A percentile compares a stretch with the other conserved stretches of the same genome.
Evolutionary conservation across 2,888 invertebrate genomes (phyloP).

Genomic region (Calameuta idolon): DNA sequence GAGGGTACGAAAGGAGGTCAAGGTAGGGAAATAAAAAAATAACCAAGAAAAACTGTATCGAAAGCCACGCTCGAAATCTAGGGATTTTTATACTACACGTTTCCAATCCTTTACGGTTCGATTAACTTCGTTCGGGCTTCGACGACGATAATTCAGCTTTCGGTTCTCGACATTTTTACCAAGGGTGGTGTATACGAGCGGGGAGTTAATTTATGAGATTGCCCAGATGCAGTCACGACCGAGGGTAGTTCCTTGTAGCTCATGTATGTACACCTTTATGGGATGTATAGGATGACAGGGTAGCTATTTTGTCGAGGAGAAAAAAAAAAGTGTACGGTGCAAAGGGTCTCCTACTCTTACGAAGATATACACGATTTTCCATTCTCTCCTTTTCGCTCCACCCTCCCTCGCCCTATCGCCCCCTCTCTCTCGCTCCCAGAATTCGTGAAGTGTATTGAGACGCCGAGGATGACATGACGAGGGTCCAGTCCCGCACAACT

Average conservation of each 20-base stretch:
- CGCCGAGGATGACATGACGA: conserved; percentile 60
- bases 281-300: conserved; percentile 12
- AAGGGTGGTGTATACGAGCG: conserved; percentile 1
- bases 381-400: conserved; percentile 20
- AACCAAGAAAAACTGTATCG: too few relatives aligned
- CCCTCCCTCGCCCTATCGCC: background rate
- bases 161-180: conserved; percentile 1
- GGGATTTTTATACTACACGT: too few relatives aligned
- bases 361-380: too few relatives aligned
- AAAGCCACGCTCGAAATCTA: too few relatives aligned
- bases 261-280: conserved; percentile 18
- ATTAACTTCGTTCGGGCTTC: too few relatives aligned
- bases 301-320: conserved; percentile 52
- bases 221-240: conserved; percentile 34
- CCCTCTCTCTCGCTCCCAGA: conserved; percentile 3
- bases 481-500: conserved; percentile 56
- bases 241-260: conserved; percentile 40
- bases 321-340: conserved; percentile 43
- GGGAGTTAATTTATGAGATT: conserved; percentile 53
- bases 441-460: conserved; percentile 52
- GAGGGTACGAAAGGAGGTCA: too few relatives aligned
- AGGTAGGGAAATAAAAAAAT: too few relatives aligned
- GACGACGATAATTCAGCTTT: too few relatives aligned
- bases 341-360: conserved; percentile 32
- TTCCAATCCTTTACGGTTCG: too few relatives aligned